Evolutionary conservation across 30 jellyfish, hydroid and myxozoan species (phyloP), one percentile per base, ranked within the genome.

Genomic region (Aurelia sp.): DNA sequence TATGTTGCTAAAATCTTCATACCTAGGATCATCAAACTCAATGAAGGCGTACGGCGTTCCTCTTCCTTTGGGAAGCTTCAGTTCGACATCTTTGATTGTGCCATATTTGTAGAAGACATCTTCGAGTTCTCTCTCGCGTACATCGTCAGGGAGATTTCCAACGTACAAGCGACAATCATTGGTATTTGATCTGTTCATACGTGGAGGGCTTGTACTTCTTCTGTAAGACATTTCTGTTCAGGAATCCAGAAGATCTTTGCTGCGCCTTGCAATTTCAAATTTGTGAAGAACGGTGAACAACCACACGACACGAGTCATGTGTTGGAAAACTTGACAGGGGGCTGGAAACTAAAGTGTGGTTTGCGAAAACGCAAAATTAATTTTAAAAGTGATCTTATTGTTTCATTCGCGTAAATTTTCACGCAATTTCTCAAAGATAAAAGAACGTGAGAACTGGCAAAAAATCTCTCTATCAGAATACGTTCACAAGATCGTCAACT

Each of bases 71-170:
- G 96, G 90, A 2, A 78, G 51, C 47, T 91, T 92, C 73, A 95
- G 71, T 47, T 91, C 97, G 59, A 95, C 81, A 20, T 71, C 98
- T 66, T 66, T 82, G 77, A 95, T 86, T 31, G 90, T 37, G 0
- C 99, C 99, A 79, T 94, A 94, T 63, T 84, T 90, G 91, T 94
- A 85, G 64, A 94, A 94, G 21, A 86, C 74, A 73, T 95, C 98
- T 76, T 95, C 99, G 51, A 95, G 20, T 12, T 95, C 99, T 48
- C 99, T 57, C 22, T 58, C 51, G 20, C 96, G 79, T 21, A 95
- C 81, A 77, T 91, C 97, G 37, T 91, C 96, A 7, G 99, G 99
- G 57, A 95, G 86, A 63, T 95, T 95, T 30, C 99, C 99, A 71
- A 95, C 97, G 75, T 89, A 95, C 21, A 95, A 71, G 10, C 99